phyloP scores from a whole-genome alignment of 2,113 vertebrate genomes.

The Rhinolophus ferrumequinum region DNA sequence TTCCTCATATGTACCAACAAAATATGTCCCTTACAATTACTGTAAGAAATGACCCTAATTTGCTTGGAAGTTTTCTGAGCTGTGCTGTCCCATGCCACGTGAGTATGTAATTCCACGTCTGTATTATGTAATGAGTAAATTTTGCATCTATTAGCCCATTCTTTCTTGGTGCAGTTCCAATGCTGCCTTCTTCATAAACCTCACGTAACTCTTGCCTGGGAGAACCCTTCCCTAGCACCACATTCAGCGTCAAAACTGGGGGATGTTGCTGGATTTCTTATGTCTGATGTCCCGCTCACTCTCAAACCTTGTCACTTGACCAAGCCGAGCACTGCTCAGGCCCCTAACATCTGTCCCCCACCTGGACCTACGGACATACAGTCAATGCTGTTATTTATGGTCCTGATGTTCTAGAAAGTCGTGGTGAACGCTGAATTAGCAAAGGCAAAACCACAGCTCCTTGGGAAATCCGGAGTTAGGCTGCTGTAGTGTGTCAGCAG shows the following conservation, averaged over 20 bases:
- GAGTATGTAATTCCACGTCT: not conserved
- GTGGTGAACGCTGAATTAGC: not conserved
- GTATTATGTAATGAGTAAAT: too few species aligned
- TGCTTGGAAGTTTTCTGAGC: not conserved
- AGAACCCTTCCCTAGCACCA: not conserved
- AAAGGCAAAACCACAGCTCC: rapidly evolving
- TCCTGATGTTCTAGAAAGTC: too few species aligned
- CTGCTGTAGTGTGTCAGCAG: not conserved
- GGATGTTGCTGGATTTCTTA: not conserved
- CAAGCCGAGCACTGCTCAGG: not conserved
- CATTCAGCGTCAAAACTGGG: not conserved
- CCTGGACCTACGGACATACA: not conserved
- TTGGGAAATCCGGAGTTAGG: not conserved
- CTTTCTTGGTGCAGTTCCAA: too few species aligned
- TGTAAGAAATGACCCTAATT: not conserved
- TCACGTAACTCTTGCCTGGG: too few species aligned
- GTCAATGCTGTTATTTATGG: rapidly evolving
- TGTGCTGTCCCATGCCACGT: too few species aligned
- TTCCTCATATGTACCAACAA: too few species aligned
- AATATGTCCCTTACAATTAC: not conserved
- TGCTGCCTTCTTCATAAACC: too few species aligned
- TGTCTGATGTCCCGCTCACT: too few species aligned
- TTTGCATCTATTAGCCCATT: too few species aligned
- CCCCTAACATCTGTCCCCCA: not conserved
- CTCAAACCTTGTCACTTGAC: not conserved